Conservation (phyloP, 2,888 invertebrate species). For the Mythimna ferrago region DNA sequence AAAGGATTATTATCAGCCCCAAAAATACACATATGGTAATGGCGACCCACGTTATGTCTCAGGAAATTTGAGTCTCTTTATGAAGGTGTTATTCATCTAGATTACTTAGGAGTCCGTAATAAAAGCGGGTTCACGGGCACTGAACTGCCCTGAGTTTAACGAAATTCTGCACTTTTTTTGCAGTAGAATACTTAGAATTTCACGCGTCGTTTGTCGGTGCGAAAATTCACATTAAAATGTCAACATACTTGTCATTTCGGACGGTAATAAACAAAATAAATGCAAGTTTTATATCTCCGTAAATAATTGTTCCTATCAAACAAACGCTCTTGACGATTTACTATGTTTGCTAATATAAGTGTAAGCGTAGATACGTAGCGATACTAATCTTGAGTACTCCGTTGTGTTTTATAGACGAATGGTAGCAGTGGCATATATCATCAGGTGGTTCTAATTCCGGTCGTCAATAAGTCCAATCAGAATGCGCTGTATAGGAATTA, state of each 20-base stretch:
- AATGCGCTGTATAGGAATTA: conserved; percentile 72
- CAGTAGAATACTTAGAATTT: conserved; percentile 82
- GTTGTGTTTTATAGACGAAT: conserved; percentile 63
- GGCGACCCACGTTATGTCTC: conserved; percentile 81
- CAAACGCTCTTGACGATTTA: conserved; percentile 66
- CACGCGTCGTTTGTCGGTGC: conserved; percentile 77
- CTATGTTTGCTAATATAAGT: conserved; percentile 56
- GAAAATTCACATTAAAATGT: conserved; percentile 84
- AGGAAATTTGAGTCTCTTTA: conserved; percentile 80
- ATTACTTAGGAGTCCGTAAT: conserved; percentile 82
- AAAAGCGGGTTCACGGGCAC: conserved; percentile 84
- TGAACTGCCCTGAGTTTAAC: conserved; percentile 76
- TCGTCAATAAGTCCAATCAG: conserved; percentile 78
- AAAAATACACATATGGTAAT: conserved; percentile 79
- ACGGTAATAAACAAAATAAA: conserved; percentile 82
- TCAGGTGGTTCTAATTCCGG: conserved; percentile 71
- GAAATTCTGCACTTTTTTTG: conserved; percentile 87
- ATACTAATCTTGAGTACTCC: conserved; percentile 62
- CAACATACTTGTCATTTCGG: conserved; percentile 78
- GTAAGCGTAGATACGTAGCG: conserved; percentile 52
- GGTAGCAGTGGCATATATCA: conserved; percentile 69
- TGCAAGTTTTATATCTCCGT: conserved; percentile 79
- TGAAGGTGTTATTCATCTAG: conserved; percentile 86
- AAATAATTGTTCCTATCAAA: conserved; percentile 78
- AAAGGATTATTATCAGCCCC: conserved; percentile 76